phyloP scores from a whole-genome alignment of 1,140 invertebrate genomes.

The Hylaeus anthracinus region DNA sequence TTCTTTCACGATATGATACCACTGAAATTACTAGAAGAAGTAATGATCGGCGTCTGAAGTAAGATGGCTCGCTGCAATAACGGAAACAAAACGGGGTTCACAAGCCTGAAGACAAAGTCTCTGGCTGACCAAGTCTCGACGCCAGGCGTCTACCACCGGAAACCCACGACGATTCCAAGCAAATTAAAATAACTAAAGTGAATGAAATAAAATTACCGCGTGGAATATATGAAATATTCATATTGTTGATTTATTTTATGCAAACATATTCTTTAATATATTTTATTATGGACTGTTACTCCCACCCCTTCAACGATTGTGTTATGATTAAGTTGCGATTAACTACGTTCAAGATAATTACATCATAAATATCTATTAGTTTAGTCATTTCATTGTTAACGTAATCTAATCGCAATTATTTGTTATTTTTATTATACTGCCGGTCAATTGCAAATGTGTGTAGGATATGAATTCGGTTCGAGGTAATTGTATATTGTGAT shows the following conservation, averaged over 20 bases:
- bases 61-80: constrained; percentile 56
- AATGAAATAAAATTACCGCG: constrained; percentile 9
- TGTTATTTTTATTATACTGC: background rate
- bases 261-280: constrained; percentile 3
- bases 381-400: background rate
- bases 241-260: background rate
- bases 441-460: background rate
- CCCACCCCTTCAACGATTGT: background rate
- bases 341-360: constrained; percentile 11
- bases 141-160: constrained; percentile 25
- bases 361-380: background rate
- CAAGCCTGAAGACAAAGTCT: constrained; percentile 42
- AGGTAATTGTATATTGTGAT: background rate
- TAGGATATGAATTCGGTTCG: background rate
- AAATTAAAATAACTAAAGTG: background rate
- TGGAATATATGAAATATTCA: background rate
- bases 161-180: background rate
- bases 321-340: constrained; percentile 15
- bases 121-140: constrained; percentile 46
- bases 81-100: constrained; percentile 68
- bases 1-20: constrained; percentile 14
- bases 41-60: constrained; percentile 64
- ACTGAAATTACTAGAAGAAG: constrained; percentile 52
- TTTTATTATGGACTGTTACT: background rate
- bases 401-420: constrained; percentile 7